Conservation (phyloP, 2,888 invertebrate species). For the Drosophila planitibia region DNA sequence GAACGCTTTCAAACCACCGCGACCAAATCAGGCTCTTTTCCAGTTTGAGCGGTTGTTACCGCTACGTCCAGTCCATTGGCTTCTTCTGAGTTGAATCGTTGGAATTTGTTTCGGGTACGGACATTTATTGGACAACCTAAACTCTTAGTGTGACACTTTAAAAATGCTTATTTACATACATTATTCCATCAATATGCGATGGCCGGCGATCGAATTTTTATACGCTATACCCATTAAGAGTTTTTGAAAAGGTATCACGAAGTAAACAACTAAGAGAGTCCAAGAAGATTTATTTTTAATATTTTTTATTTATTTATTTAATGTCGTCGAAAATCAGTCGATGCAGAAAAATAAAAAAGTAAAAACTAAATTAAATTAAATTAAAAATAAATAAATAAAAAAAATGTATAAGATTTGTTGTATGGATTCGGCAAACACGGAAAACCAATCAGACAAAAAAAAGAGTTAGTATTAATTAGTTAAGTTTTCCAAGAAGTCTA, state of each 20-base stretch:
- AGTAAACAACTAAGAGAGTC: no score
- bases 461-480: no score
- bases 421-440: no score
- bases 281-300: neutral
- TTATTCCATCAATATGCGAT: constrained; percentile 57
- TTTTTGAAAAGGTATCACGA: no score
- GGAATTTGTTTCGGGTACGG: constrained; percentile 49
- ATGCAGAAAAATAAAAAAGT: neutral
- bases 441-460: no score
- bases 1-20: constrained; percentile 10
- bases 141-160: constrained; percentile 74
- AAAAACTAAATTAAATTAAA: neutral
- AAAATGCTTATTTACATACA: constrained; percentile 51
- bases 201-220: neutral
- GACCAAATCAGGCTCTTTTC: constrained; percentile 5
- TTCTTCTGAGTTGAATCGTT: constrained; percentile 59
- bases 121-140: constrained; percentile 75
- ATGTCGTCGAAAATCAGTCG: neutral
- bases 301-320: neutral
- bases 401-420: no score
- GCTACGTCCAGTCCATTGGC: constrained; percentile 27
- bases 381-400: neutral
- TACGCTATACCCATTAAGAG: neutral
- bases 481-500: no score
- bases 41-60: neutral